Conservation (phyloP, 2,888 invertebrate species). For the Eustalomyia histrio region DNA sequence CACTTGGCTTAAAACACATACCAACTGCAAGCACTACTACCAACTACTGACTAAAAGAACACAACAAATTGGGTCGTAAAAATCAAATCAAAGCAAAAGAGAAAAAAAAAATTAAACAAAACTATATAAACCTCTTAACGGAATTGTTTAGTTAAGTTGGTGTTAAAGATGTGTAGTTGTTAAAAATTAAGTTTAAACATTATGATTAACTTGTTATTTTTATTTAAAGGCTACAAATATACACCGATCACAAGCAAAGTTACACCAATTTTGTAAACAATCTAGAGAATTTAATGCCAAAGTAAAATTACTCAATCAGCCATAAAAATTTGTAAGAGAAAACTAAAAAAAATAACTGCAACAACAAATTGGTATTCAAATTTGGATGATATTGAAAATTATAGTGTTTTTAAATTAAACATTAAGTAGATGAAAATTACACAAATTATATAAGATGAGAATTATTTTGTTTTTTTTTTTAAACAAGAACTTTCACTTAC, state of each 20-base stretch:
- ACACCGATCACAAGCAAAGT: neutral
- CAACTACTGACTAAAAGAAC: neutral
- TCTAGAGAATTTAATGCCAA: slow-evolving; percentile 13
- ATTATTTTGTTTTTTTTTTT: slow-evolving; percentile 31
- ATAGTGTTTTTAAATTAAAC: slow-evolving; percentile 57
- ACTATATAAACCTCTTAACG: slow-evolving; percentile 9
- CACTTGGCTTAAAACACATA: slow-evolving; percentile 16
- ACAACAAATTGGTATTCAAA: neutral
- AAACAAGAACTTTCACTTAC: slow-evolving; percentile 59
- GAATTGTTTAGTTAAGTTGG: slow-evolving; percentile 26
- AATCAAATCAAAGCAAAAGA: slow-evolving; percentile 21
- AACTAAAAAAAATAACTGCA: slow-evolving; percentile 1
- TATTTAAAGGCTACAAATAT: neutral
- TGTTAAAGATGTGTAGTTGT: slow-evolving; percentile 62
- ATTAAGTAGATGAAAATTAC: slow-evolving; percentile 56
- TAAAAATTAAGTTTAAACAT: slow-evolving; percentile 60
- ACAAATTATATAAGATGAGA: slow-evolving; percentile 51
- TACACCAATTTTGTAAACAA: slow-evolving; percentile 12
- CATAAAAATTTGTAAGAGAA: slow-evolving; percentile 27
- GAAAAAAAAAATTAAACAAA: too few species aligned
- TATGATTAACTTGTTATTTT: slow-evolving; percentile 61
- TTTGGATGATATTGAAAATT: slow-evolving; percentile 46
- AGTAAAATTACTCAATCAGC: slow-evolving; percentile 63
- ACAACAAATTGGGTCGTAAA: slow-evolving; percentile 43
- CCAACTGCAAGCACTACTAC: neutral